These are phyloP conservation scores for Actinia tenebrosa DNA, from an alignment of 64 coral and sea anemone genomes.

Conservation along the genomic window DNA sequence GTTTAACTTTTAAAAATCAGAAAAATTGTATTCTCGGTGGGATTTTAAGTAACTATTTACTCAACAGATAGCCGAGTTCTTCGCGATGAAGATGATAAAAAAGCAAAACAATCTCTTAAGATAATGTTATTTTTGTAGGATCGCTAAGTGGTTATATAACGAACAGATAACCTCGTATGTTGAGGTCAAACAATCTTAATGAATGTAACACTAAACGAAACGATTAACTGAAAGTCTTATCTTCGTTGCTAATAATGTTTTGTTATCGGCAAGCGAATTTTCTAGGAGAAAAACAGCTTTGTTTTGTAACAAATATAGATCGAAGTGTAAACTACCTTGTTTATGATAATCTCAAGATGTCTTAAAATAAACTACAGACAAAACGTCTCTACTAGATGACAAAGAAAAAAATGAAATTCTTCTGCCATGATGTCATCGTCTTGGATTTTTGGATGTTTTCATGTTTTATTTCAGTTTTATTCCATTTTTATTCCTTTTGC, in stretches of 20 bases:
- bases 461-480: background rate
- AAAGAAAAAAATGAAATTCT: background rate
- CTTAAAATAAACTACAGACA: slow-evolving; percentile 10
- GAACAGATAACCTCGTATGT: background rate
- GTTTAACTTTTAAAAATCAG: background rate
- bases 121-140: background rate
- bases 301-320: background rate
- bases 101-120: background rate
- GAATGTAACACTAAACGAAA: background rate
- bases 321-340: background rate
- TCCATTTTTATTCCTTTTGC: too few species aligned
- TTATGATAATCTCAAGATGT: background rate
- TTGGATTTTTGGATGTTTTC: background rate
- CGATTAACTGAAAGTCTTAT: background rate
- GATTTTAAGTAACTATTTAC: background rate
- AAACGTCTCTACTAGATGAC: background rate
- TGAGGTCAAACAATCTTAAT: slow-evolving; percentile 8
- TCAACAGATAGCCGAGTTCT: background rate
- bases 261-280: background rate
- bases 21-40: background rate
- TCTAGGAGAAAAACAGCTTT: slow-evolving; percentile 1
- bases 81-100: background rate
- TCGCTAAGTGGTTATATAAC: slow-evolving; percentile 12
- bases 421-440: too few species aligned
- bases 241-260: background rate